These are phyloP conservation scores for Helogale parvula DNA, from an alignment of 2,113 vertebrate species.

Conservation along the genomic window DNA sequence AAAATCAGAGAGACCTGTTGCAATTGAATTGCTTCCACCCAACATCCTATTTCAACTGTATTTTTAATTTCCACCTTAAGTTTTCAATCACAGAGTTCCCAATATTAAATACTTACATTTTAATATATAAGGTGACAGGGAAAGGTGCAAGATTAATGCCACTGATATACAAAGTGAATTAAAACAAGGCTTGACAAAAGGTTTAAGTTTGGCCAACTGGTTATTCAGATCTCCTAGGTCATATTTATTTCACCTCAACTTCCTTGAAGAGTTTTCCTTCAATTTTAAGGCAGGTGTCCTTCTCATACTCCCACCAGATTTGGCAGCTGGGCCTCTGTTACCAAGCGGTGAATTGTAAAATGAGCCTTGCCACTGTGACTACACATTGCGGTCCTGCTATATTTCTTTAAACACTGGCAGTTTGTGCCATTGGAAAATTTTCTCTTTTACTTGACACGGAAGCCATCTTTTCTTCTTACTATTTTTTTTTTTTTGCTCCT, in stretches of 20 bases:
- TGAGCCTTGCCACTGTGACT: neutral
- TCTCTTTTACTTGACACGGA: neutral
- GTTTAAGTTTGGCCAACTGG: neutral
- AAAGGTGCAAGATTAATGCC: slow-evolving; percentile 18
- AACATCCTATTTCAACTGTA: neutral
- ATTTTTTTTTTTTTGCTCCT: neutral
- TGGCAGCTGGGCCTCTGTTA: neutral
- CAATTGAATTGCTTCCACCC: neutral
- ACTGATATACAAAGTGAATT: neutral
- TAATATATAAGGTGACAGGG: neutral
- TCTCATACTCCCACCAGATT: neutral
- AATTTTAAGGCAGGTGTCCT: neutral
- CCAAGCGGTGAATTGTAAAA: neutral
- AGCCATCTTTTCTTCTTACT: neutral
- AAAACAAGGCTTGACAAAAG: neutral
- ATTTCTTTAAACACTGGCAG: neutral
- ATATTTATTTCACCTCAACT: slow-evolving; percentile 21
- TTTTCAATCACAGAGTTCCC: neutral
- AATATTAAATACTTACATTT: slow-evolving; percentile 11
- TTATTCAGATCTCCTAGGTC: neutral
- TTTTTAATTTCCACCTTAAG: slow-evolving; percentile 10
- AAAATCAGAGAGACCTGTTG: neutral
- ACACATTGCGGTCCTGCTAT: neutral
- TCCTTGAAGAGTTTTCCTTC: neutral
- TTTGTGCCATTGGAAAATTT: neutral